Conservation (phyloP, 2,797 vertebrate species). For the Sorex maritimensis region DNA sequence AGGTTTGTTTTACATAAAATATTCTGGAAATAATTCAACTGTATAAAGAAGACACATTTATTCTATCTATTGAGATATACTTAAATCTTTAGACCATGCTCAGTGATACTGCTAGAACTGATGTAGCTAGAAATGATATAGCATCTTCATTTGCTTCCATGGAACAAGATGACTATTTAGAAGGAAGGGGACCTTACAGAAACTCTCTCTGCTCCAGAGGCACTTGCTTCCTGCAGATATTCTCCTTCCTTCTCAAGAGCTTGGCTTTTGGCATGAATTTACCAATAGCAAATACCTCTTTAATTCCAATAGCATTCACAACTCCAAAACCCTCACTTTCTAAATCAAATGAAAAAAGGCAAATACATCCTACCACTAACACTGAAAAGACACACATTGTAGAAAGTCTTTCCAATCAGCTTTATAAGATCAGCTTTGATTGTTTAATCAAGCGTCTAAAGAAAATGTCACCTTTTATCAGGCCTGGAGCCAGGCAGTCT, state of each 20-base stretch:
- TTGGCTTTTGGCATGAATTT: neutral
- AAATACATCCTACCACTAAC: neutral
- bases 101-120: neutral
- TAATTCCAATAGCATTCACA: neutral
- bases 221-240: neutral
- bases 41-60: conserved; percentile 3
- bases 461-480: conserved; percentile 29
- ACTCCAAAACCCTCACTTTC: neutral
- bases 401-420: neutral
- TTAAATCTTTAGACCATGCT: neutral
- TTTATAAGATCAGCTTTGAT: conserved; percentile 41
- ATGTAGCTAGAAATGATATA: conserved; percentile 2
- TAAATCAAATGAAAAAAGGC: conserved; percentile 39
- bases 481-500: neutral
- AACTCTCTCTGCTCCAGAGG: neutral
- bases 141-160: conserved; percentile 20
- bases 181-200: neutral
- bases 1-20: conserved; percentile 53
- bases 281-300: neutral
- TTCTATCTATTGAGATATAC: neutral
- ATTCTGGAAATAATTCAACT: conserved; percentile 55
- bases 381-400: conserved; percentile 14
- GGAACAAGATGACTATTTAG: neutral
- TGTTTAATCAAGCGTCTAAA: conserved; percentile 66
- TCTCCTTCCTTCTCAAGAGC: conserved; percentile 24